Base-by-base conservation (phyloP, 2,113 vertebrate species). In the Platysternon megacephalum region DNA sequence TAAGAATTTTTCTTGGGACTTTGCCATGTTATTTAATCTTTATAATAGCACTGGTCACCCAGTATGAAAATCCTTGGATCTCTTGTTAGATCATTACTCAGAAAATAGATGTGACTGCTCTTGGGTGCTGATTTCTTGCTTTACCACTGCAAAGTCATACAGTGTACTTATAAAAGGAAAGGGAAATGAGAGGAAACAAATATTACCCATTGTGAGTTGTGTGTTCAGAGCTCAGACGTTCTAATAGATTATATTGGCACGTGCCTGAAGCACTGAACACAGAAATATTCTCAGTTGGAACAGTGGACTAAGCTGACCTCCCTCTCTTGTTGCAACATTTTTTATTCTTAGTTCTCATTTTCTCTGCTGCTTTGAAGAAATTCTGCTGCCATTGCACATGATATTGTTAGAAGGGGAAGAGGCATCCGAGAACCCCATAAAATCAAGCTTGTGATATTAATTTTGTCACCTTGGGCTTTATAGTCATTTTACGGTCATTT, bases 391-490 rank as follows among this genome's bases (percentile, higher is more conserved):
- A 78, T 39, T 92, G 95, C 96, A 96, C 95, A 97, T 95, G 96
- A 92, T 97, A 92, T 84, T 97, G 74, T 93, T 96, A 95, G 92
- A 98, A 94, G 88, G 94, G 94, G 93, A 98, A 6, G 14, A 5
- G 8, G 84, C 95, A 74, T 95, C 89, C 95, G 91, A 97, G 98
- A 98, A 61, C 86, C 88, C 90, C 95, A 97, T 98, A 98, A 98
- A 98, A 98, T 97, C 96, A 94, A 95, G 98, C 97, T 97, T 97
- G 86, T 98, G 96, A 98, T 98, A 98, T 98, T 98, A 98, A 98
- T 98, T 98, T 98, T 98, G 98, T 98, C 97, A 98, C 98, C 98
- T 98, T 97, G 92, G 97, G 98, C 98, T 99, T 98, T 98, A 98
- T 98, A 98, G 98, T 98, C 58, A 97, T 98, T 98, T 99, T 98